A percentile compares a stretch with the other conserved stretches of the same genome.
These are phyloP conservation scores for Brachionus koreanus DNA, from an alignment of 1,140 invertebrate genomes.

Conservation along the genomic window DNA sequence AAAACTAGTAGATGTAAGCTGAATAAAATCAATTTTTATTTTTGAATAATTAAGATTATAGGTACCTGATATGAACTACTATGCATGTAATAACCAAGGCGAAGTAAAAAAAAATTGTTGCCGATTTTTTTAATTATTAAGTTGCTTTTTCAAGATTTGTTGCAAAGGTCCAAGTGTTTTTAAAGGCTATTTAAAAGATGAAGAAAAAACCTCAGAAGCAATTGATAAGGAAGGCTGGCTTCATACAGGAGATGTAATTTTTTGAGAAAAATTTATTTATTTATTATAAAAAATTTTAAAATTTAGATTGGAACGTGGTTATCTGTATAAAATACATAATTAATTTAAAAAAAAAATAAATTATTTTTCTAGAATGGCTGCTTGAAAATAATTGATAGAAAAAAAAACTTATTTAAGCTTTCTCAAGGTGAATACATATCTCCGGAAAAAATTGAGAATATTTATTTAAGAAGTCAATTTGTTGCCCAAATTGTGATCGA, in stretches of 20 bases:
- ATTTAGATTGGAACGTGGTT: conserved; percentile 53
- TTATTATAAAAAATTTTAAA: neutral
- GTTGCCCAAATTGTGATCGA: conserved; percentile 96
- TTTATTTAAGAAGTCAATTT: conserved; percentile 83
- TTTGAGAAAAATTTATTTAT: neutral
- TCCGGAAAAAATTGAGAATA: conserved; percentile 97
- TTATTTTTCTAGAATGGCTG: neutral
- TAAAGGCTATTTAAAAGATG: conserved; percentile 68
- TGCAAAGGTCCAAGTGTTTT: conserved; percentile 77
- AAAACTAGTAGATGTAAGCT: conserved; percentile 76
- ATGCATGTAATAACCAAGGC: conserved; percentile 62
- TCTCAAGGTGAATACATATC: conserved; percentile 82
- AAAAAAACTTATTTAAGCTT: conserved; percentile 94
- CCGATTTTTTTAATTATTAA: neutral
- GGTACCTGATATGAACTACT: conserved; percentile 95
- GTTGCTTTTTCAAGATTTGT: conserved; percentile 61
- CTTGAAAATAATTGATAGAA: conserved; percentile 88
- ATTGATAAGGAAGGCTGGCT: conserved; percentile 61
- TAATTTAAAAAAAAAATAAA: neutral
- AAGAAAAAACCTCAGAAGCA: conserved; percentile 57
- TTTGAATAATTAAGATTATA: neutral
- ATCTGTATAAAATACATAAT: neutral
- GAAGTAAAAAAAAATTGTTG: conserved; percentile 48
- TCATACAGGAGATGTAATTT: conserved; percentile 57
- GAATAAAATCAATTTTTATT: neutral